These are phyloP conservation scores for Cephus rjabovi DNA, from an alignment of 2,888 invertebrate genomes.

Conservation along the genomic window DNA sequence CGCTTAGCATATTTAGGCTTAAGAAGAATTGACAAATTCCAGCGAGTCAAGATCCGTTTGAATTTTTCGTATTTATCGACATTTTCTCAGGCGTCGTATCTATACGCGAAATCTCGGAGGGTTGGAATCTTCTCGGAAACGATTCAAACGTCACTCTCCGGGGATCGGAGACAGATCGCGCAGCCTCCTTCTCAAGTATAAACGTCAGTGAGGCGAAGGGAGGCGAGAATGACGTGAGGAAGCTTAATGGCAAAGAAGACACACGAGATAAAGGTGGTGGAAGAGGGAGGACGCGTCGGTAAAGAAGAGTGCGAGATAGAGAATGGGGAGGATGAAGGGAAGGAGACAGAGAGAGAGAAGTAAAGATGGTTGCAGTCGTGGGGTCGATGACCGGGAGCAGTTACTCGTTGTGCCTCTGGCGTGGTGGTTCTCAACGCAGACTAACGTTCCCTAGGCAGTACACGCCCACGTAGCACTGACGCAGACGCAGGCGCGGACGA, in stretches of 20 bases:
- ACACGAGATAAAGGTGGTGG: background rate
- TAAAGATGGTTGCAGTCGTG: slow-evolving; percentile 24
- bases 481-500: background rate
- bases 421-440: slow-evolving; percentile 27
- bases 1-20: background rate
- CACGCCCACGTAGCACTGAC: background rate
- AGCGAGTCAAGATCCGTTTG: background rate
- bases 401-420: slow-evolving; percentile 25
- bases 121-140: background rate
- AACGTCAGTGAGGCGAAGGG: background rate
- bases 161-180: slow-evolving; percentile 4
- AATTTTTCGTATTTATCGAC: background rate
- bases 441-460: background rate
- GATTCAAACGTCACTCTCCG: slow-evolving; percentile 3
- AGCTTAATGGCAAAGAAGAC: background rate
- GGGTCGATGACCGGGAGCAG: slow-evolving; percentile 34
- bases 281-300: background rate
- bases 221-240: background rate
- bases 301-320: background rate
- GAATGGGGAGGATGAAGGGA: background rate
- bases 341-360: background rate
- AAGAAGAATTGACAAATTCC: background rate
- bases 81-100: background rate
- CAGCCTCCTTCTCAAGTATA: background rate
- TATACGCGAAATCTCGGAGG: background rate